A percentile compares a stretch with the other conserved stretches of the same genome.
Evolutionary conservation across 2,888 invertebrate species (phyloP).

Genomic region (Aspidiotus rigidus): DNA sequence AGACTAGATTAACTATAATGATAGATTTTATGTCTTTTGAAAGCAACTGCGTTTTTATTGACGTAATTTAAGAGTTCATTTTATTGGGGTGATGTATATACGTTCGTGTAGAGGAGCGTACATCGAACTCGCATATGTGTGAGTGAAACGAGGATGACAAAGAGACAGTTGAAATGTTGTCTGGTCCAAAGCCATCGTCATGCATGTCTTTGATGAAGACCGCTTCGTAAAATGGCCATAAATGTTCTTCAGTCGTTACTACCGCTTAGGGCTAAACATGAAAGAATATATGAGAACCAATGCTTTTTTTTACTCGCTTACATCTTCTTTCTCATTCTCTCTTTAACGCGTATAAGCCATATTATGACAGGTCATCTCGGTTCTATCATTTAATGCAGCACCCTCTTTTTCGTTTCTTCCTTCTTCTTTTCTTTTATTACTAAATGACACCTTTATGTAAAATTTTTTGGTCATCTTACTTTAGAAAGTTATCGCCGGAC

Average conservation of each 20-base stretch:
- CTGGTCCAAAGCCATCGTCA: constrained; percentile 30
- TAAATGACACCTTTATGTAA: constrained; percentile 29
- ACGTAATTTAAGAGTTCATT: constrained; percentile 32
- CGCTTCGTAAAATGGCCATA: constrained; percentile 31
- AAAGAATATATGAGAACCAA: constrained; percentile 9
- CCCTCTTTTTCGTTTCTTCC: constrained; percentile 8
- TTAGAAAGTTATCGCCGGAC: constrained; percentile 31
- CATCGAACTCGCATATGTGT: constrained; percentile 6
- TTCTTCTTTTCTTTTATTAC: constrained; percentile 26
- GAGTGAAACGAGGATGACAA: constrained; percentile 26
- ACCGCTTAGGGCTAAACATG: constrained; percentile 25
- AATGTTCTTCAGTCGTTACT: constrained; percentile 30
- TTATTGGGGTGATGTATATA: constrained; percentile 19
- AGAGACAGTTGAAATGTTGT: constrained; percentile 33
- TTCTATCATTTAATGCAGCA: constrained; percentile 29
- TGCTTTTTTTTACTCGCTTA: constrained; percentile 9
- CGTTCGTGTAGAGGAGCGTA: constrained; percentile 7
- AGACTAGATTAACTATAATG: constrained; percentile 29
- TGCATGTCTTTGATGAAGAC: constrained; percentile 29
- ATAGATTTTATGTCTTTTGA: constrained; percentile 32
- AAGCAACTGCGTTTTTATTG: constrained; percentile 30
- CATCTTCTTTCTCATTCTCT: background rate
- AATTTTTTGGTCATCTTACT: constrained; percentile 30
- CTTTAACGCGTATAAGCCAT: constrained; percentile 30
- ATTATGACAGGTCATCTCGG: constrained; percentile 32